Base-by-base conservation (phyloP, 2,888 invertebrate species). In the Andrena bucephala region DNA sequence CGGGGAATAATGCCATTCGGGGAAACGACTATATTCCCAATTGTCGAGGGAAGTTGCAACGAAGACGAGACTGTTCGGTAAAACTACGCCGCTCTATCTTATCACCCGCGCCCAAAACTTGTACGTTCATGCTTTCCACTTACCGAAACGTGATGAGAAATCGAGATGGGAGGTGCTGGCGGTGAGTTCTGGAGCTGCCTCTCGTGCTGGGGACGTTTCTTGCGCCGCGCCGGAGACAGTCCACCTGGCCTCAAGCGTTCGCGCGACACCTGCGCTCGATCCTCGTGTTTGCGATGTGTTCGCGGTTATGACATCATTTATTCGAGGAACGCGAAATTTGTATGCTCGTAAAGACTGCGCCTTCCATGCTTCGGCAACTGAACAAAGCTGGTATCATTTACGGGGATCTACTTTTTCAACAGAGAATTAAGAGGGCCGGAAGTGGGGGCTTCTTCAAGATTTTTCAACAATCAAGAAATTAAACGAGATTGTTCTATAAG, bases 61-160 rank as follows among this genome's bases (percentile, higher is more conserved):
- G 57, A 63, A 20, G 63, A 33, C n/a, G 67, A 54, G 69, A 78
- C 81, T 66, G 83, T 78, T 65, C 77, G 29, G 33, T 81, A 77
- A 79, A 85, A 83, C 29, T 78, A 42, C 52, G 42, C 20, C 70
- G 60, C 62, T 71, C 70, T 60, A 31, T 77, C 65, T 68, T 76
- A 66, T 83, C 78, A 29, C 66, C 50, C 69, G 54, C 50, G 59
- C n/a, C 65, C 74, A 69, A 89, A 89, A 89, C 79, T 88, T 80
- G 73, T 81, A 81, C 84, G 80, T 81, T 62, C 81, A 36, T 68
- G 84, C 77, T 79, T 86, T 87, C 85, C 87, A 87, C 83, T 89
- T 87, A 87, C 77, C 74, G 66, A 31, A 60, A 89, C 88, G 87
- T 89, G 88, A 89, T 84, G 87, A 74, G 89, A 87, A 83, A 82